Evolutionary conservation across 2,797 vertebrate genomes (phyloP).

Genomic region (Helostoma temminkii): DNA sequence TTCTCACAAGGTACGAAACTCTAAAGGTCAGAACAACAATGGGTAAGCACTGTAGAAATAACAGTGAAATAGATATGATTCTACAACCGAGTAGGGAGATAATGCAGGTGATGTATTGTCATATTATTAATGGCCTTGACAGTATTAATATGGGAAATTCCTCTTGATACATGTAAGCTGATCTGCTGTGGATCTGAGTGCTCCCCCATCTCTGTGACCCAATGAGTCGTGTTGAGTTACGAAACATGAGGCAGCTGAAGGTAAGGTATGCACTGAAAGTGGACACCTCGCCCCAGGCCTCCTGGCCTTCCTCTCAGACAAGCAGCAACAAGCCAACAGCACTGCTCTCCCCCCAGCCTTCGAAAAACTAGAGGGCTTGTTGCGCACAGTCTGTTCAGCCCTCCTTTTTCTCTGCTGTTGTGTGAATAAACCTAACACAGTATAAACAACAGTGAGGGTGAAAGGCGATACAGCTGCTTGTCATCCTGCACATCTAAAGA

Average conservation of each 20-base stretch:
- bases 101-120: constrained; percentile 67
- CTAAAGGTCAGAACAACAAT: constrained; percentile 56
- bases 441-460: constrained; percentile 66
- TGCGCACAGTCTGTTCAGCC: constrained; percentile 44
- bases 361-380: constrained; percentile 72
- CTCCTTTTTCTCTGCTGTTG: constrained; percentile 50
- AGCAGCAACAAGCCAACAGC: constrained; percentile 79
- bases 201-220: constrained; percentile 78
- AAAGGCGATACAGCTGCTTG: constrained; percentile 63
- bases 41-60: constrained; percentile 26
- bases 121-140: constrained; percentile 66
- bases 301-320: constrained; percentile 83
- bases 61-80: constrained; percentile 55
- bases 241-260: constrained; percentile 85
- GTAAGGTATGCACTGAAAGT: constrained; percentile 87
- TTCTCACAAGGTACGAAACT: constrained; percentile 23
- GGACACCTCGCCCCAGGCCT: constrained; percentile 84
- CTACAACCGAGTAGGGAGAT: constrained; percentile 37
- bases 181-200: constrained; percentile 73
- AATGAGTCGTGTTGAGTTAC: constrained; percentile 81
- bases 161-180: constrained; percentile 80
- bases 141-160: constrained; percentile 80
- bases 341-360: constrained; percentile 58
- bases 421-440: constrained; percentile 59
- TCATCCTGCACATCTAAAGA: constrained; percentile 58